Conservation (phyloP, 2,888 invertebrate species). For the Galerucella nymphaeae region DNA sequence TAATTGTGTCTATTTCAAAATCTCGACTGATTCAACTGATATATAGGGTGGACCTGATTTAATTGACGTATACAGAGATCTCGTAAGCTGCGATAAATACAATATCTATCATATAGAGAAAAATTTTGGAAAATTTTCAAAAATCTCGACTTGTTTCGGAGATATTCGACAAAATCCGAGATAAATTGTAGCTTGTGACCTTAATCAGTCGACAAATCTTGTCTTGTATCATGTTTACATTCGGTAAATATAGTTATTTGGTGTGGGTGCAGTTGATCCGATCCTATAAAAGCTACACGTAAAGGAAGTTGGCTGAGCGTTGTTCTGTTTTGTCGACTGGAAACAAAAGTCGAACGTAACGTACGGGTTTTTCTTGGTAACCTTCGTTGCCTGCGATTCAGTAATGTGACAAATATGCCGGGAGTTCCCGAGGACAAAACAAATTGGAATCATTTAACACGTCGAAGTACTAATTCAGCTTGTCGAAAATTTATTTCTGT, state of each 20-base stretch:
- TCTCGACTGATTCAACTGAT: no score
- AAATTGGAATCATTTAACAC: slow-evolving; percentile 34
- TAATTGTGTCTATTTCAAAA: no score
- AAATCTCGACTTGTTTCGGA: no score
- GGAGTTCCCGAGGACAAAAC: slow-evolving; percentile 24
- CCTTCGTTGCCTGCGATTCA: slow-evolving; percentile 18
- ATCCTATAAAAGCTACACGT: slow-evolving; percentile 25
- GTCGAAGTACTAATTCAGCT: slow-evolving; percentile 26
- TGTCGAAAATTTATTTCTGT: slow-evolving; percentile 26
- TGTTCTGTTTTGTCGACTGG: slow-evolving; percentile 20
- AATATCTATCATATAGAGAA: no score
- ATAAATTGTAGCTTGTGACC: no score
- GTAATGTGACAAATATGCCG: slow-evolving; percentile 33
- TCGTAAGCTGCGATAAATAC: no score
- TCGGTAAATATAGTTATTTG: neutral
- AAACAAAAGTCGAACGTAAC: slow-evolving; percentile 33
- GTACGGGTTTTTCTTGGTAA: slow-evolving; percentile 21
- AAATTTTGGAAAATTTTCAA: no score
- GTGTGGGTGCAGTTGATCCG: slow-evolving; percentile 14
- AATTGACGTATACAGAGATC: no score
- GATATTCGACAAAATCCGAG: no score
- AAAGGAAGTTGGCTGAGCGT: slow-evolving; percentile 31
- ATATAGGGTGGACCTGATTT: no score
- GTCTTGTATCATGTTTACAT: neutral
- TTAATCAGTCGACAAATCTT: no score